Base-by-base conservation (phyloP, 2,797 vertebrate genomes). In the Sebastes jordani region DNA sequence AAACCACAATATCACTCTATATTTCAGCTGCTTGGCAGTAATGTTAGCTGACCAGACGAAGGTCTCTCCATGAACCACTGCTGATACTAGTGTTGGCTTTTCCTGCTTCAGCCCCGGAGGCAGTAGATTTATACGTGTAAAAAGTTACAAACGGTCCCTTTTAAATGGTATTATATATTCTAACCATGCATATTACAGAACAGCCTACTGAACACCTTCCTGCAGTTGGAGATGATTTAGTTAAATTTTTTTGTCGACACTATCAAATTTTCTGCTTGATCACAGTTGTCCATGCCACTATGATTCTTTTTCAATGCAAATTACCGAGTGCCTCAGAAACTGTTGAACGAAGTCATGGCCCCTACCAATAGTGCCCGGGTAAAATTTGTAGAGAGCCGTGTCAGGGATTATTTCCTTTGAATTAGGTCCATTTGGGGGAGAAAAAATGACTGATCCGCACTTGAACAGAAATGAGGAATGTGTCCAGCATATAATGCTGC, bases 331-430 rank as follows among this genome's bases (percentile, higher is more conserved):
- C 86, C 60, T 61, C 34, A 36, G 76, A 88, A 82, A 80, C 34
- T 55, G 56, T 14, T 83, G 78, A 85, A 87, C 64, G 22, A 72
- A 70, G 46, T 75, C 56, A 61, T 42, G 56, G 56, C 66, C 42
- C 64, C 27, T 71, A 14, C 65, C 72, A 85, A 77, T 68, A 71
- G 77, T 52, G 42, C 49, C 74, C 46, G 78, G 88, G 78, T 80
- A 69, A 87, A 82, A 88, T 90, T 78, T 27, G 87, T 88, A 68
- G 59, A 71, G 73, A 86, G 63, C 69, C 79, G 79, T 76, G 71
- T 88, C 63, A 85, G 74, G 36, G 29, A 84, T 80, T 74, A 63
- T 78, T 74, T 84, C 86, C 60, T 87, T 78, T 84, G 36, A 93
- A 83, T 86, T 78, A 71, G 18, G 27, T 73, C 73, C 18, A 75